Percentiles rank a stretch among this genome's conserved stretches.
Evolutionary conservation across 2,888 invertebrate species (phyloP).

Genomic region (Atethmia centrago): DNA sequence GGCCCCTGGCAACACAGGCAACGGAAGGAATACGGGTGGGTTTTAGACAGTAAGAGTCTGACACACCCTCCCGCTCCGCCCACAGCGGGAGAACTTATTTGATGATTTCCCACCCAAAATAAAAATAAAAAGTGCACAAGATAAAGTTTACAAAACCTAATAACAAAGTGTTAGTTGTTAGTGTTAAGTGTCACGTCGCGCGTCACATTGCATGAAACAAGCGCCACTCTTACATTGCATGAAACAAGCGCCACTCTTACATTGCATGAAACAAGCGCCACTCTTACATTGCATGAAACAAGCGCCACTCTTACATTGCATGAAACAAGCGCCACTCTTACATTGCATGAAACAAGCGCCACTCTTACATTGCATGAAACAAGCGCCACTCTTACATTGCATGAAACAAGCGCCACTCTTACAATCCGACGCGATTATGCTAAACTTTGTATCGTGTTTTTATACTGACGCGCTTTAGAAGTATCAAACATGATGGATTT

Average conservation of each 20-base stretch:
- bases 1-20: too few relatives aligned
- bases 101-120: too few relatives aligned
- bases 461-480: background rate
- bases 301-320: conserved; percentile 4
- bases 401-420: background rate
- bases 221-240: conserved; percentile 6
- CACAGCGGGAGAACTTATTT: too few relatives aligned
- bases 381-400: conserved; percentile 5
- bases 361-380: background rate
- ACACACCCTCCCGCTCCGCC: too few relatives aligned
- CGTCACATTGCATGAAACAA: conserved; percentile 1
- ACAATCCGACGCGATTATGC: conserved; percentile 10
- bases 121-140: conserved; percentile 17
- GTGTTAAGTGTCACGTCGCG: conserved; percentile 26
- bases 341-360: conserved; percentile 3
- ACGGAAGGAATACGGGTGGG: too few relatives aligned
- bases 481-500: background rate
- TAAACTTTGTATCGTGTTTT: conserved; percentile 13
- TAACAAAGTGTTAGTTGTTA: conserved; percentile 47
- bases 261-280: background rate
- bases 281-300: conserved; percentile 1
- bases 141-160: conserved; percentile 50
- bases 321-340: background rate
- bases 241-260: background rate
- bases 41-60: too few relatives aligned